Percentiles rank a stretch among this genome's conserved stretches.
These are phyloP conservation scores for Metalampra italica DNA, from an alignment of 2,888 invertebrate genomes.

Conservation along the genomic window DNA sequence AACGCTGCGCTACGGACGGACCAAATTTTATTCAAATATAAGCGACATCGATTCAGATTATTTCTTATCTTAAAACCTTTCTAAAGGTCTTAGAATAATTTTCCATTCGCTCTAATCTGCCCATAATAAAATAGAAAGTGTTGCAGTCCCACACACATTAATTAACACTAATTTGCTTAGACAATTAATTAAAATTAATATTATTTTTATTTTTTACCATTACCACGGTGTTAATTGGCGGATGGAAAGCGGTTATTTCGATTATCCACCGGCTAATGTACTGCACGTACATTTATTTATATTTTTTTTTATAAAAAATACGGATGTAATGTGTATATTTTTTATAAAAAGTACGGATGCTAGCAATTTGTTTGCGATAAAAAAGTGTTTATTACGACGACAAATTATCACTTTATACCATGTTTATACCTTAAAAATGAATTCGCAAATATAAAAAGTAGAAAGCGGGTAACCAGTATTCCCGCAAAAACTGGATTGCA, in stretches of 20 bases:
- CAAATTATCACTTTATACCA: constrained; percentile 14
- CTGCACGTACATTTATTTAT: background rate
- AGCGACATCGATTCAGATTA: background rate
- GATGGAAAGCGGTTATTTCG: constrained; percentile 31
- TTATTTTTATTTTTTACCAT: constrained; percentile 17
- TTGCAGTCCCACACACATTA: constrained; percentile 1
- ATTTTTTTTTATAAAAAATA: background rate
- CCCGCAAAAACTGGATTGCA: too few relatives aligned
- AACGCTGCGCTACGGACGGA: too few relatives aligned
- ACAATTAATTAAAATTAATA: constrained; percentile 17
- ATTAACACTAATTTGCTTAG: constrained; percentile 6
- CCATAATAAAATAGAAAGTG: constrained; percentile 7
- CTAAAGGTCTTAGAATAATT: too few relatives aligned
- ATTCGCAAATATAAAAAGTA: constrained; percentile 17
- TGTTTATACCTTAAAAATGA: constrained; percentile 17
- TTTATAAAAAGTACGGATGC: constrained; percentile 1
- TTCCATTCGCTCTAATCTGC: too few relatives aligned
- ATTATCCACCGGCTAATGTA: background rate
- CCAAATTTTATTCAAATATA: background rate
- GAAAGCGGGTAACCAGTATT: constrained; percentile 15
- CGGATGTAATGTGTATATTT: constrained; percentile 5
- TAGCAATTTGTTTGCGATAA: constrained; percentile 17
- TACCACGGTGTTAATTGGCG: constrained; percentile 25
- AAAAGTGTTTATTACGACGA: constrained; percentile 12
- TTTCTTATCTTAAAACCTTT: background rate